Base-by-base conservation (phyloP, 2,888 invertebrate species). In the Drosophila fungiperda region DNA sequence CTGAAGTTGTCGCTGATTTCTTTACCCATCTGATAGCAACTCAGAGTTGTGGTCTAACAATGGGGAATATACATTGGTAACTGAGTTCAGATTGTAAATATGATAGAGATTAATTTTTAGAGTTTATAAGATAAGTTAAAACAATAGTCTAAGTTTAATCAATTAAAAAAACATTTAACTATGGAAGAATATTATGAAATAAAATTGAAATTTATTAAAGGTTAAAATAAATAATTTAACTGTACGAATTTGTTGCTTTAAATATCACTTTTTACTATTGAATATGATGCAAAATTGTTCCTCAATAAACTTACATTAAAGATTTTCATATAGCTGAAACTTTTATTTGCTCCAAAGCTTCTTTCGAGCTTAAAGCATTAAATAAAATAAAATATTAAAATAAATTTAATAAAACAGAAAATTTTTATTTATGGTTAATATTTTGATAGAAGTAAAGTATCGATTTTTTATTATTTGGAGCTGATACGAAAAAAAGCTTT, bases 1-100 rank as follows among this genome's bases (percentile, higher is more conserved):
- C 68, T 80, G 73, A 67, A 68, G 64, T 74, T 74, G 78, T 67
- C 48, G 55, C 57, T 67, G 68, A 55, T 68, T 49, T 76, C 58
- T 59, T 66, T 70, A 48, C 53, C 62, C 65, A 62, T 76, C 57
- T 48, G 49, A 42, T 57, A 65, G 65, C 29, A 42, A 68, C 71
- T 59, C n/a, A 23, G 32, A 40, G 20, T 35, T 60, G 23, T 29
- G 0, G 1, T 2, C 12, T 48, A 29, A 12, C 15, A 23, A 50
- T 42, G 9, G 73, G 77, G 77, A 73, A 76, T 68, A 73, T 62
- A 23, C 3, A 23, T 23, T 23, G 12, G 26, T 45, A 23, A 15
- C 23, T 45, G 2, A 15, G 40, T 42, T n/a, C 7, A 23, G 23
- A 15, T 8, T 42, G 11, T 11, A 11, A 42, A n/a, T 9, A 40